Evolutionary conservation across 2,113 vertebrate species (phyloP).

Genomic region (Sorex araneus): DNA sequence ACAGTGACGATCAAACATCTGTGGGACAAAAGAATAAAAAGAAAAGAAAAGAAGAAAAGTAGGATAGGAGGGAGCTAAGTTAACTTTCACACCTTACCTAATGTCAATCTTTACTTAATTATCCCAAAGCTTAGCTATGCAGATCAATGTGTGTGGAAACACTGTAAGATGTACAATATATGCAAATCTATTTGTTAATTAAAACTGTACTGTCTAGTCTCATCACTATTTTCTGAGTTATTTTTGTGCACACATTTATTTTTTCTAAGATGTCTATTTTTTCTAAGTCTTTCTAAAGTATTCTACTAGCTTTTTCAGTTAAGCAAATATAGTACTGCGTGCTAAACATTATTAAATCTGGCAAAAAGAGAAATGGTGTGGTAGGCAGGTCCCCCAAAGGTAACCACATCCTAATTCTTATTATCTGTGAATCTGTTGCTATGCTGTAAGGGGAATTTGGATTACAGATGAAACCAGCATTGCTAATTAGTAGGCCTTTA

Average conservation of each 20-base stretch:
- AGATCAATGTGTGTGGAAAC: neutral
- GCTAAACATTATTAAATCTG: constrained; percentile 4
- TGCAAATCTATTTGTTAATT: neutral
- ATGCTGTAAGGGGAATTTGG: neutral
- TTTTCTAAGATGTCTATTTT: constrained; percentile 7
- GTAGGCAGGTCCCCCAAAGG: neutral
- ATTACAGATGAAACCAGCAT: neutral
- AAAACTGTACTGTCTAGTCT: neutral
- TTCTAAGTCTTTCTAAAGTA: neutral
- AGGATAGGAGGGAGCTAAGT: neutral
- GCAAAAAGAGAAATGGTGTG: neutral
- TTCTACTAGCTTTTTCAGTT: neutral
- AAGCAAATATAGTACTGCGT: neutral
- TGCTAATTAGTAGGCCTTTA: neutral
- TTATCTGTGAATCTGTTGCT: neutral
- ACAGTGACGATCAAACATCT: neutral
- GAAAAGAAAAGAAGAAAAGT: neutral
- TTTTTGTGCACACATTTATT: constrained; percentile 33
- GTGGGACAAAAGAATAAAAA: constrained; percentile 7
- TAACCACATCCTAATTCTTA: neutral
- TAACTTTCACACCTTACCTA: neutral
- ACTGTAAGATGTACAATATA: neutral
- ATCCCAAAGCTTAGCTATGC: neutral
- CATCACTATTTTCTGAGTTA: constrained; percentile 12
- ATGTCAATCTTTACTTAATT: neutral